A percentile compares a stretch with the other conserved stretches of the same genome.
These are phyloP conservation scores for Thelaira solivaga DNA, from an alignment of 2,888 invertebrate genomes.

Conservation along the genomic window DNA sequence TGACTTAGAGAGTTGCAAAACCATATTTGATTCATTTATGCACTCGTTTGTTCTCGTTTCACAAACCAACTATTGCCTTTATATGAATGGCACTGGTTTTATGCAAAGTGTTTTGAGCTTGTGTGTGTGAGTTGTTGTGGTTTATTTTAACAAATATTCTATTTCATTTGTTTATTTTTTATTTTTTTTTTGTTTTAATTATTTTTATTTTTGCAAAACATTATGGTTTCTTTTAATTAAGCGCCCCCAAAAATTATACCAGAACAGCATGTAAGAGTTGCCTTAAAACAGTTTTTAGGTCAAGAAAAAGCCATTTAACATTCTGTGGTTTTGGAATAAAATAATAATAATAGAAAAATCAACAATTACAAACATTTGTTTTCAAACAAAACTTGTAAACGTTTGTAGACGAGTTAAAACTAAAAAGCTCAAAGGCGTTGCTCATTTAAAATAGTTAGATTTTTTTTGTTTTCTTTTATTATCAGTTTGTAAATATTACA, in stretches of 20 bases:
- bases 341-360: no score
- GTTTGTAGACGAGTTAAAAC: no score
- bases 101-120: background rate
- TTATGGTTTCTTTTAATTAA: constrained; percentile 35
- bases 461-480: no score
- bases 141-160: constrained; percentile 47
- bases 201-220: constrained; percentile 16
- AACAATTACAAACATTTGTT: no score
- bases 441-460: no score
- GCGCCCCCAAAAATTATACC: background rate
- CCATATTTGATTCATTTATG: constrained; percentile 23
- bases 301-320: no score
- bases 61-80: background rate
- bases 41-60: background rate
- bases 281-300: no score
- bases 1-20: constrained; percentile 14
- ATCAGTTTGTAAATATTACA: no score
- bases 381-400: no score
- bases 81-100: background rate
- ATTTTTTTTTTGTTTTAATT: constrained; percentile 32
- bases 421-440: no score
- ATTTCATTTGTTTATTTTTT: constrained; percentile 45
- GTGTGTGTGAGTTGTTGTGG: constrained; percentile 19
- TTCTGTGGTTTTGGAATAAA: no score
- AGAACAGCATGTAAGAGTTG: background rate